Conservation (phyloP, 2,888 invertebrate species). For the Theretra japonica region DNA sequence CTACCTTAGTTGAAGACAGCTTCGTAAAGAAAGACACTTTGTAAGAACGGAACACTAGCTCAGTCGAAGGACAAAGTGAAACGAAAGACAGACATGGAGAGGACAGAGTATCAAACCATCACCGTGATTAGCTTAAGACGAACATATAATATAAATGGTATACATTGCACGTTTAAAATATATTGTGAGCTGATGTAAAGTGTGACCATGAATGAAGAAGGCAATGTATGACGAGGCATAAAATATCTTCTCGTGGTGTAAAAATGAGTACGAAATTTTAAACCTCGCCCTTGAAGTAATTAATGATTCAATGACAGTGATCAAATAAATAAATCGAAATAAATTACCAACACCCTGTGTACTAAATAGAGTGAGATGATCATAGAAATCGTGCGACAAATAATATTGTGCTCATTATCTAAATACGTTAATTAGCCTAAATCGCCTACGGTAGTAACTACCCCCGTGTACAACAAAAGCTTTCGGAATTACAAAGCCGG, state of each 20-base stretch:
- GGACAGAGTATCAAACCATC: slow-evolving; percentile 81
- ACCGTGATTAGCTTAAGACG: slow-evolving; percentile 69
- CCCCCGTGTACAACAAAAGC: slow-evolving; percentile 13
- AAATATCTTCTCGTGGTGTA: background rate
- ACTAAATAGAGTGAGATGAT: slow-evolving; percentile 58
- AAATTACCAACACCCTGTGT: slow-evolving; percentile 67
- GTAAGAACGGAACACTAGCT: slow-evolving; percentile 42
- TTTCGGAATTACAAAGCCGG: slow-evolving; percentile 43
- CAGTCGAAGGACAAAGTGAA: slow-evolving; percentile 49
- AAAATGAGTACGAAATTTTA: slow-evolving; percentile 35
- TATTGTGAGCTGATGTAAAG: slow-evolving; percentile 31
- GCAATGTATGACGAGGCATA: background rate
- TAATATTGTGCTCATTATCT: slow-evolving; percentile 63
- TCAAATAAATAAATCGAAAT: slow-evolving; percentile 37
- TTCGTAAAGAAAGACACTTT: slow-evolving; percentile 50
- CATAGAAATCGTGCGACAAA: slow-evolving; percentile 71
- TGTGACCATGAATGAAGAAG: slow-evolving; percentile 22
- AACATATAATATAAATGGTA: slow-evolving; percentile 36
- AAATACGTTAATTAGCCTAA: slow-evolving; percentile 26
- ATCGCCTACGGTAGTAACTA: slow-evolving; percentile 22
- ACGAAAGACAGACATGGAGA: slow-evolving; percentile 58
- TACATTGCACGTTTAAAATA: slow-evolving; percentile 18
- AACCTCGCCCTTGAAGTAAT: slow-evolving; percentile 38
- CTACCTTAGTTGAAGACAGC: slow-evolving; percentile 74
- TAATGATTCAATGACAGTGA: slow-evolving; percentile 39